phyloP scores from a whole-genome alignment of 2,797 vertebrate species.

The Macropodus opercularis region DNA sequence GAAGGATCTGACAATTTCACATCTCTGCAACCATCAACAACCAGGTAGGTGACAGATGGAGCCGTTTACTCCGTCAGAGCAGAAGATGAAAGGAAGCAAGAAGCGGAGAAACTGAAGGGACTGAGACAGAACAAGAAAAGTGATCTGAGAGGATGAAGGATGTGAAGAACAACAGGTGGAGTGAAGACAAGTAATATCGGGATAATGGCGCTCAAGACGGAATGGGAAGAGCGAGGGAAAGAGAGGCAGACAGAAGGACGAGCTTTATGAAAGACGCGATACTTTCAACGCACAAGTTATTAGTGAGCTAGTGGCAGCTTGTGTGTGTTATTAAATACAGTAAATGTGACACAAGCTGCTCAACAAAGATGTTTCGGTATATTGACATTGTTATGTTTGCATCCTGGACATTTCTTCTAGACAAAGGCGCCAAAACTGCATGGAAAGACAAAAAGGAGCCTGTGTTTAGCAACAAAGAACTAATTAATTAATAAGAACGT shows the following conservation, averaged over 20 bases:
- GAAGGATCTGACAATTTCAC: too few species aligned
- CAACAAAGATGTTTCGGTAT: too few species aligned
- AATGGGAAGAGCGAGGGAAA: not conserved
- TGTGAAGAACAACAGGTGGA: too few species aligned
- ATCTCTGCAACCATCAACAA: slow-evolving; percentile 31
- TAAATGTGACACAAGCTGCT: too few species aligned
- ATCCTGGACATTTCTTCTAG: too few species aligned
- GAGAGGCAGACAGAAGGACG: not conserved
- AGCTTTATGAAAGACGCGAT: too few species aligned
- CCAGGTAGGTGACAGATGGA: slow-evolving; percentile 35
- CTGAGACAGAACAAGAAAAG: slow-evolving; percentile 1
- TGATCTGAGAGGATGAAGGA: not conserved
- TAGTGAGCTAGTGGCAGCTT: slow-evolving; percentile 3
- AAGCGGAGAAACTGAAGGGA: not conserved
- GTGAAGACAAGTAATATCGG: not conserved
- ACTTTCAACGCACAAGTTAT: slow-evolving; percentile 32
- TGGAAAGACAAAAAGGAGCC: too few species aligned
- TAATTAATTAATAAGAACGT: too few species aligned
- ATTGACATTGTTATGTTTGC: too few species aligned
- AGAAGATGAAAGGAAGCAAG: not conserved
- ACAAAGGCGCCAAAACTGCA: too few species aligned
- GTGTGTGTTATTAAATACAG: too few species aligned
- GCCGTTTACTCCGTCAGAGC: slow-evolving; percentile 21
- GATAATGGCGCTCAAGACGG: not conserved
- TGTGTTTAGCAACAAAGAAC: too few species aligned